Percentiles rank a stretch among this genome's conserved stretches.
Evolutionary conservation across 2,113 vertebrate genomes (phyloP).

Genomic region (Limnothrissa miodon): DNA sequence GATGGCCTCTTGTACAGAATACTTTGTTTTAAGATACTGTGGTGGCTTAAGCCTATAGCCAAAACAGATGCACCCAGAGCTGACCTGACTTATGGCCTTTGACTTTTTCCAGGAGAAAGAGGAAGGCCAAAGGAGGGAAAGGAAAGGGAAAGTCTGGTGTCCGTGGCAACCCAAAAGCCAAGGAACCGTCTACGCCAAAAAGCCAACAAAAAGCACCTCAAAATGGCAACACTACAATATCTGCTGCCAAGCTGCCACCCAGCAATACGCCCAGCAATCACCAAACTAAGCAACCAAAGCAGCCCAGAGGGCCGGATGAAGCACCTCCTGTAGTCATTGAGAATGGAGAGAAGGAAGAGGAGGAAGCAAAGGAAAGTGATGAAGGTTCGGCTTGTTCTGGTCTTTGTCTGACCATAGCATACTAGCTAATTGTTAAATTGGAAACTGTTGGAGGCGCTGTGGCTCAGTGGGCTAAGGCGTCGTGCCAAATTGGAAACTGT

Average conservation of each 20-base stretch:
- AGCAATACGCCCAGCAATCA: constrained; percentile 46
- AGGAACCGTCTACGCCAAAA: constrained; percentile 46
- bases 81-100: background rate
- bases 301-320: constrained; percentile 35
- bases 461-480: no score
- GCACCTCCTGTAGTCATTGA: constrained; percentile 14
- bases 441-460: no score
- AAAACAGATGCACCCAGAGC: no score
- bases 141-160: constrained; percentile 63
- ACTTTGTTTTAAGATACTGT: no score
- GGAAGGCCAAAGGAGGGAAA: constrained; percentile 70
- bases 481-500: no score
- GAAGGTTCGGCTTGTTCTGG: constrained; percentile 56
- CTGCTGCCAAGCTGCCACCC: constrained; percentile 38
- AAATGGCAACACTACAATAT: constrained; percentile 30
- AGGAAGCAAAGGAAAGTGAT: constrained; percentile 29
- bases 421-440: background rate
- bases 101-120: constrained; percentile 66
- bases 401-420: no score
- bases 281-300: constrained; percentile 13
- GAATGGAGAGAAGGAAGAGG: background rate
- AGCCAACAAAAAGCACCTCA: constrained; percentile 57
- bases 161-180: constrained; percentile 56
- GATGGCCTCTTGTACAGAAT: no score
- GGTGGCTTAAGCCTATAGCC: no score